Evolutionary conservation across 2,888 invertebrate genomes (phyloP), one percentile per base, ranked within the genome.

Genomic region (Linyphia triangularis): DNA sequence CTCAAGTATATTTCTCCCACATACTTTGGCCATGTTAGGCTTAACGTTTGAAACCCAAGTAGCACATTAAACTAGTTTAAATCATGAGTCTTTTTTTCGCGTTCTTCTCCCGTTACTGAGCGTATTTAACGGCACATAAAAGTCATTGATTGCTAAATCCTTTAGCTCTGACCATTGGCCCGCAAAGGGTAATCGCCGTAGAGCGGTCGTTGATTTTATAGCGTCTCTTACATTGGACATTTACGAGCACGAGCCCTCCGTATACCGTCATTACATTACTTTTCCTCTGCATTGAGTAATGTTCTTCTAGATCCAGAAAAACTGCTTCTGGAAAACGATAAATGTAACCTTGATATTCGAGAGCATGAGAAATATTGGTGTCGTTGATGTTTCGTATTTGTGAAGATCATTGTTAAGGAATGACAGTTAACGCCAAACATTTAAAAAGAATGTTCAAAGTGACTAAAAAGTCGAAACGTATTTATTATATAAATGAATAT

Each of bases 91-190:
- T 59, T 57, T 59, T 57, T 67, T 81, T 59, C 26, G 6, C 7
- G 61, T 77, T 30, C 65, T 81, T 79, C 61, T 83, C 63, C 73
- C 72, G 61, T 77, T 30, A 33, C 75, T 19, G 84, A 33, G 84
- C 84, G 84, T 85, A 88, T 88, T 88, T 81, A 81, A 88, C 86
- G 81, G 73, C 81, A 81, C 81, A 75, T 88, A 88, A 85, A 88
- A 65, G 81, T 69, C 81, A 88, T 67, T 67, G 86, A 81, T 81
- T 81, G 73, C 81, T 75, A 88, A 88, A 88, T 88, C 79, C 79
- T 72, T 57, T 75, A 73, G 86, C 81, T 22, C 57, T 75, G 86
- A 73, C 86, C 75, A 59, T 73, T 67, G 86, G 86, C 59, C 69
- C 81, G 79, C 73, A 70, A 88, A 81, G 33, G 30, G 81, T 81